These are phyloP conservation scores for Drosophila kanekoi DNA, from an alignment of 2,888 invertebrate genomes.

Conservation along the genomic window DNA sequence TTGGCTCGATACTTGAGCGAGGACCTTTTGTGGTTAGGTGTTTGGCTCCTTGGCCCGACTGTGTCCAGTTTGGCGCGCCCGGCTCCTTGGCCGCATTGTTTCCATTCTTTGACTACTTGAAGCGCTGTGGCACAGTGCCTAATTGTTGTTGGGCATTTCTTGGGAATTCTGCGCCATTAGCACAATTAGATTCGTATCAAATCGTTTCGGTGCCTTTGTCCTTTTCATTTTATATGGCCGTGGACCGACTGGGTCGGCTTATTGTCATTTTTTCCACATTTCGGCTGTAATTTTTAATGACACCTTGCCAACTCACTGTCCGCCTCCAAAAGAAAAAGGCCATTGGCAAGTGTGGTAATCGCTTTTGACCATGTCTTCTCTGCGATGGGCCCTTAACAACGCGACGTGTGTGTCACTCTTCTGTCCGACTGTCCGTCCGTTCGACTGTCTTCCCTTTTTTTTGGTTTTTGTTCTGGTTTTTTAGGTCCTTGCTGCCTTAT, in stretches of 20 bases:
- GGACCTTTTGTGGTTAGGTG: constrained; percentile 47
- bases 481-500: constrained; percentile 48
- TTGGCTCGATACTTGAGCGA: constrained; percentile 24
- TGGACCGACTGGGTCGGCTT: constrained; percentile 39
- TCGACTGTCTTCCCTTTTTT: neutral
- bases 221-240: constrained; percentile 30
- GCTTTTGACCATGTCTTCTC: constrained; percentile 73
- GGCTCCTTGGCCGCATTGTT: constrained; percentile 34
- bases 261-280: constrained; percentile 77
- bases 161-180: constrained; percentile 77
- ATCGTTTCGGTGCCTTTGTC: constrained; percentile 69
- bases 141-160: constrained; percentile 68
- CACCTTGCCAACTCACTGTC: constrained; percentile 82
- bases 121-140: constrained; percentile 36
- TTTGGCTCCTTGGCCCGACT: constrained; percentile 13
- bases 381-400: constrained; percentile 28
- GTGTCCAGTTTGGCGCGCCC: constrained; percentile 55
- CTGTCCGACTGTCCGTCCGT: constrained; percentile 5
- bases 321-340: constrained; percentile 59
- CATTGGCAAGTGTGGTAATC: constrained; percentile 74
- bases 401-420: constrained; percentile 77
- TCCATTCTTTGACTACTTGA: constrained; percentile 40
- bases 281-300: constrained; percentile 79
- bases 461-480: constrained; percentile 4
- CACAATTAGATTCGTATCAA: constrained; percentile 81